Evolutionary conservation across 2,797 vertebrate genomes (phyloP), one percentile per base, ranked within the genome.

Genomic region (Salarias fasciatus): DNA sequence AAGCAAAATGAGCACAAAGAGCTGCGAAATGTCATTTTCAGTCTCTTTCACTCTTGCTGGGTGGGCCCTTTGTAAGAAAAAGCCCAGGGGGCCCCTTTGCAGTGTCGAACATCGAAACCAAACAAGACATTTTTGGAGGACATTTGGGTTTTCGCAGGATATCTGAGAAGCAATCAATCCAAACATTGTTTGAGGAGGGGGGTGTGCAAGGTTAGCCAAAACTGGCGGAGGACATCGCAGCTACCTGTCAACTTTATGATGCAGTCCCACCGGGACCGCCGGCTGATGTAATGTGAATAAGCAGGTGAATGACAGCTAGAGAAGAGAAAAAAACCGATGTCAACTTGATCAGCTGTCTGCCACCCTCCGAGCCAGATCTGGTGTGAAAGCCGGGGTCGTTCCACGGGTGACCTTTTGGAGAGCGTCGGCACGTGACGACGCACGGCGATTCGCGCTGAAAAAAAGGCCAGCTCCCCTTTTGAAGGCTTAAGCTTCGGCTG

Each of bases 241-340:
- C 51, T 63, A 65, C 73, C 67, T 82, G 82, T 83, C 83, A 79
- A 49, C 49, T 52, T 62, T 35, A 53, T 66, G 72, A 77, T 65
- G 36, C 59, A 29, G 47, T 62, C 83, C 80, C 72, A 12, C 12
- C 3, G 73, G 85, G 53, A 7, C 33, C 28, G 11, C 50, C 54
- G 48, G 13, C 57, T 85, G 77, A 86, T 74, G 44, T 74, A 49
- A 88, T 78, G 59, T 46, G 74, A 88, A 82, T 59, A 62, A 75
- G 53, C 75, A 80, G 66, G 64, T 75, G 82, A 86, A 78, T 68
- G 74, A 78, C 74, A 69, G 81, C 67, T 38, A 13, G 30, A 13
- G 13, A 41, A 43, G 38, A 35, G 13, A 30, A 45, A 52, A 48
- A 58, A 52, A 2, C 6, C 13, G 9, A 48, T 55, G 66, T 76